Evolutionary conservation across 2,113 vertebrate genomes (phyloP).

Genomic region (Athene noctua): DNA sequence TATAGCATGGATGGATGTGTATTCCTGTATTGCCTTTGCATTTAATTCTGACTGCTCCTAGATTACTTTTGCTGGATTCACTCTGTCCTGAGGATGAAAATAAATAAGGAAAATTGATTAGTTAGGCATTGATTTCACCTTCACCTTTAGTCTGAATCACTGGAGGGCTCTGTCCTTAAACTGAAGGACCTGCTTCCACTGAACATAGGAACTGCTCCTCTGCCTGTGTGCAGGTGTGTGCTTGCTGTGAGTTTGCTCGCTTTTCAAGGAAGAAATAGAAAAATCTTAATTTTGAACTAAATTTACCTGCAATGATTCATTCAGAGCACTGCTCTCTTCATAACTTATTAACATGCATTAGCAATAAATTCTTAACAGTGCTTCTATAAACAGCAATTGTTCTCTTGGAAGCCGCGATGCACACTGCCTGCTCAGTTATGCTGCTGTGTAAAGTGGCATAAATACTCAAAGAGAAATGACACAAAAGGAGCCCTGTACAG

Average conservation of each 20-base stretch:
- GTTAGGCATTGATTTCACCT: background rate
- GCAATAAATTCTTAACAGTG: background rate
- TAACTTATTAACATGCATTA: conserved; percentile 3
- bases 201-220: background rate
- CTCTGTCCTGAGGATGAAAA: background rate
- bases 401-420: background rate
- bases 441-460: background rate
- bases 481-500: conserved; percentile 21
- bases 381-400: conserved; percentile 29
- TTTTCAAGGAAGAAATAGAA: background rate
- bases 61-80: background rate
- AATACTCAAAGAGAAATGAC: background rate
- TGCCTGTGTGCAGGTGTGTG: background rate
- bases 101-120: background rate
- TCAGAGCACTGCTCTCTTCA: background rate
- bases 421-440: background rate
- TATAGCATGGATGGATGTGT: background rate
- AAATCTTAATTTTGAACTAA: background rate
- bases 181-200: background rate
- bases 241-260: background rate
- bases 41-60: background rate
- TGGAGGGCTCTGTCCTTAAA: background rate
- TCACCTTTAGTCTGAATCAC: background rate
- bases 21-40: background rate
- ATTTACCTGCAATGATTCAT: conserved; percentile 15